Evolutionary conservation across 1,140 invertebrate genomes (phyloP).

Genomic region (Drosophila virilis): DNA sequence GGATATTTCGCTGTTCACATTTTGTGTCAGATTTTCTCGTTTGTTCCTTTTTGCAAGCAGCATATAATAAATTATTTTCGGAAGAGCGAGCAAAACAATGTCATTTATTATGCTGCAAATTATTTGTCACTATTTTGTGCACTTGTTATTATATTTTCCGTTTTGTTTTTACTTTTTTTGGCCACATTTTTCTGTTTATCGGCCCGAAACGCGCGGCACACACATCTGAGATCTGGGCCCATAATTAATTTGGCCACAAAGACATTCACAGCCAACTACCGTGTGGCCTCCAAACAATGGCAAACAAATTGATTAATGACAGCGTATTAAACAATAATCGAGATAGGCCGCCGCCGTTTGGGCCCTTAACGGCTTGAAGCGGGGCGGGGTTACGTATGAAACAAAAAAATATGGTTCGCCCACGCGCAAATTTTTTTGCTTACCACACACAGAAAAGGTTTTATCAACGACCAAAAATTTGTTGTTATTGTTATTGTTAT

Average conservation of each 20-base stretch:
- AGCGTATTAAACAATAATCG: conserved; percentile 81
- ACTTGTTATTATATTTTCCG: conserved; percentile 56
- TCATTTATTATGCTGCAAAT: conserved; percentile 76
- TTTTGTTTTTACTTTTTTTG: conserved; percentile 32
- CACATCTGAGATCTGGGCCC: conserved; percentile 51
- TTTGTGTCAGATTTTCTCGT: conserved; percentile 14
- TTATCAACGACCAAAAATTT: conserved; percentile 50
- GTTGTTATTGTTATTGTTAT: conserved; percentile 25
- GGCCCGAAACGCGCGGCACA: conserved; percentile 52
- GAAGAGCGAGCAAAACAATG: conserved; percentile 65
- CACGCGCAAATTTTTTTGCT: conserved; percentile 54
- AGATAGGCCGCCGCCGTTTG: conserved; percentile 58
- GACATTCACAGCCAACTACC: conserved; percentile 46
- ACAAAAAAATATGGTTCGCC: conserved; percentile 53
- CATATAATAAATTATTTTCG: conserved; percentile 65
- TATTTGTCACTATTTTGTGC: conserved; percentile 77
- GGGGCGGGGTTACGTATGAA: conserved; percentile 16
- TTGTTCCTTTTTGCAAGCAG: conserved; percentile 29
- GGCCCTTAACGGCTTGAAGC: conserved; percentile 19
- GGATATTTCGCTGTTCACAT: background rate
- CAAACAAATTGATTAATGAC: conserved; percentile 82
- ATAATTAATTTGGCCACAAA: conserved; percentile 77
- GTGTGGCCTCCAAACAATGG: conserved; percentile 69
- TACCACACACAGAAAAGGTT: conserved; percentile 42
- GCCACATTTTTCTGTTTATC: conserved; percentile 60